phyloP scores from a whole-genome alignment of 2,888 invertebrate genomes.

The Lottia gigantea region DNA sequence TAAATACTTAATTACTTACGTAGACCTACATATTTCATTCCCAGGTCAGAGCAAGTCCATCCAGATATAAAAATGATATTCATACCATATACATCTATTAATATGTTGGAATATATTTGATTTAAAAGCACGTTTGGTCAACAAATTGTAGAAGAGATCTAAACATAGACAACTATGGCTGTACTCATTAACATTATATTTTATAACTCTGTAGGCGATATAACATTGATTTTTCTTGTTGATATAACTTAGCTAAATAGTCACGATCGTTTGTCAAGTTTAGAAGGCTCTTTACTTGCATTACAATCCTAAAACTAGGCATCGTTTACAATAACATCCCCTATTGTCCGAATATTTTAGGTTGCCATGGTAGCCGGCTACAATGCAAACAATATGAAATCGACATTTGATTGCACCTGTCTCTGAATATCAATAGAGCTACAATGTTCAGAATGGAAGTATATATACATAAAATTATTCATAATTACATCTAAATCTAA shows the following conservation, averaged over 20 bases:
- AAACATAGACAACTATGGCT: background rate
- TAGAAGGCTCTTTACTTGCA: background rate
- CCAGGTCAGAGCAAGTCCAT: too few relatives aligned
- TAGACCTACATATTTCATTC: too few relatives aligned
- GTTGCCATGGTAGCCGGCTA: slow-evolving; percentile 21
- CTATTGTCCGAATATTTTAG: slow-evolving; percentile 21
- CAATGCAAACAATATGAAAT: slow-evolving; percentile 25
- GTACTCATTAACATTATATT: slow-evolving; percentile 8
- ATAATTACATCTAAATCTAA: too few relatives aligned
- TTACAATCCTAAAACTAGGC: background rate
- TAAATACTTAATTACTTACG: too few relatives aligned
- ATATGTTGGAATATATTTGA: background rate
- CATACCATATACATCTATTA: too few relatives aligned
- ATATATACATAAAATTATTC: too few relatives aligned
- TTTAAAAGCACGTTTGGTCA: background rate
- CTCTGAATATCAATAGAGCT: background rate
- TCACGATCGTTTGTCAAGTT: background rate
- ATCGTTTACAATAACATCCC: slow-evolving; percentile 8
- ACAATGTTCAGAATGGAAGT: too few relatives aligned
- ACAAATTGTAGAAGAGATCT: background rate
- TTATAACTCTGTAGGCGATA: slow-evolving; percentile 7
- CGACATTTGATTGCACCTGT: slow-evolving; percentile 15
- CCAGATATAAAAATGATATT: too few relatives aligned
- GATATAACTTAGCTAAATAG: background rate
- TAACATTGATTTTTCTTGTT: slow-evolving; percentile 2